Percentiles rank a stretch among this genome's conserved stretches.
Evolutionary conservation across 2,797 vertebrate species (phyloP).

Genomic region (Nyctibius grandis): DNA sequence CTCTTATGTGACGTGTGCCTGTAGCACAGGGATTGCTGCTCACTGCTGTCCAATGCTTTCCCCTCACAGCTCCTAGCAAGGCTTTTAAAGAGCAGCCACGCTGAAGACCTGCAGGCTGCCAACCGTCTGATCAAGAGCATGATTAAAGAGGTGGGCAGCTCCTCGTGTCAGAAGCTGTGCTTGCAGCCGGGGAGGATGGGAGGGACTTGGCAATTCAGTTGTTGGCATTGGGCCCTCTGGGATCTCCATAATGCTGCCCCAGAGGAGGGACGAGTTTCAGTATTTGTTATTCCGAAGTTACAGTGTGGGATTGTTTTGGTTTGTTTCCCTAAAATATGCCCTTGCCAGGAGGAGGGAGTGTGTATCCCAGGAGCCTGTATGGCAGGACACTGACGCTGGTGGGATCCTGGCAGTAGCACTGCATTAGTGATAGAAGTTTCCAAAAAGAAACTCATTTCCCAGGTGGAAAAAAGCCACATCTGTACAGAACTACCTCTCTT

Average conservation of each 20-base stretch:
- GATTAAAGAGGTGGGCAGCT: constrained; percentile 79
- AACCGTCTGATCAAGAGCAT: constrained; percentile 89
- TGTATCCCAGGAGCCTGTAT: background rate
- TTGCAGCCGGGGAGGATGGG: background rate
- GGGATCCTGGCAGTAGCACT: background rate
- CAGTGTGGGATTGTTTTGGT: fast-evolving
- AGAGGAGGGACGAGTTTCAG: background rate
- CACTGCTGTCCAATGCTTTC: background rate
- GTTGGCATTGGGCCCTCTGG: background rate
- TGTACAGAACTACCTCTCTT: background rate
- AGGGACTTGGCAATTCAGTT: background rate
- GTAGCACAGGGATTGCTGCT: background rate
- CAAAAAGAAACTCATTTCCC: background rate
- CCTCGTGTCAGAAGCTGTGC: background rate
- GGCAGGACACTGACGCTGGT: background rate
- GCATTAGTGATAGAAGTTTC: background rate
- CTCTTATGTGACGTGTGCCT: background rate
- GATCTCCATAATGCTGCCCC: too few species aligned
- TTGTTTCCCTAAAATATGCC: background rate
- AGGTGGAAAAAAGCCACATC: background rate
- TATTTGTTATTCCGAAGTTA: background rate
- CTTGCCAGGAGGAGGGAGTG: background rate
- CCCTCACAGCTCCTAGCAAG: constrained; percentile 78
- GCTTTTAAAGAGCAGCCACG: constrained; percentile 81
- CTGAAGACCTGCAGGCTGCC: constrained; percentile 88